phyloP scores from a whole-genome alignment of 53 echinoderm and acorn worm species.

The Astropecten irregularis region DNA sequence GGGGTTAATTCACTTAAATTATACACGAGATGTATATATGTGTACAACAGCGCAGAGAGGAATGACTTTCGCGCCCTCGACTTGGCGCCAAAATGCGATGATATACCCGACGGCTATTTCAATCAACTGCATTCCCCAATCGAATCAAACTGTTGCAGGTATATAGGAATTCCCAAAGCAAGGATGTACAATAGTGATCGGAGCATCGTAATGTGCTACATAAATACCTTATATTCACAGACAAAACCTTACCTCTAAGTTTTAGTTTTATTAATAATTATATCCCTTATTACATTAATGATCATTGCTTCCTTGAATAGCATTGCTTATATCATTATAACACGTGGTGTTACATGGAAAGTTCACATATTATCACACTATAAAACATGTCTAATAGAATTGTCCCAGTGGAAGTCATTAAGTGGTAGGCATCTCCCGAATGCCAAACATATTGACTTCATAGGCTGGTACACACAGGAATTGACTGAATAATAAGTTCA shows the following conservation, averaged over 20 bases:
- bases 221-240: background rate
- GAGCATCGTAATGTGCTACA: no score
- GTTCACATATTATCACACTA: background rate
- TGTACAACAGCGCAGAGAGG: background rate
- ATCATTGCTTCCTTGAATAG: background rate
- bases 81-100: constrained; percentile 27
- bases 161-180: constrained; percentile 4
- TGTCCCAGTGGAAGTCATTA: constrained; percentile 18
- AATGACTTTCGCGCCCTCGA: constrained; percentile 7
- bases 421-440: background rate
- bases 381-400: background rate
- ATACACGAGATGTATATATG: background rate
- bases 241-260: background rate
- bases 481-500: background rate
- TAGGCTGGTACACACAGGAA: background rate
- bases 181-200: no score
- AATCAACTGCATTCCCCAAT: constrained; percentile 14
- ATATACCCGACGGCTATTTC: constrained; percentile 33
- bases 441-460: background rate
- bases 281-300: background rate
- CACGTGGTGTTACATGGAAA: background rate
- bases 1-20: constrained; percentile 36
- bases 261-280: background rate
- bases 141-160: background rate
- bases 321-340: background rate